These are phyloP conservation scores for Meliscaeva auricollis DNA, from an alignment of 2,888 invertebrate genomes.

Conservation along the genomic window DNA sequence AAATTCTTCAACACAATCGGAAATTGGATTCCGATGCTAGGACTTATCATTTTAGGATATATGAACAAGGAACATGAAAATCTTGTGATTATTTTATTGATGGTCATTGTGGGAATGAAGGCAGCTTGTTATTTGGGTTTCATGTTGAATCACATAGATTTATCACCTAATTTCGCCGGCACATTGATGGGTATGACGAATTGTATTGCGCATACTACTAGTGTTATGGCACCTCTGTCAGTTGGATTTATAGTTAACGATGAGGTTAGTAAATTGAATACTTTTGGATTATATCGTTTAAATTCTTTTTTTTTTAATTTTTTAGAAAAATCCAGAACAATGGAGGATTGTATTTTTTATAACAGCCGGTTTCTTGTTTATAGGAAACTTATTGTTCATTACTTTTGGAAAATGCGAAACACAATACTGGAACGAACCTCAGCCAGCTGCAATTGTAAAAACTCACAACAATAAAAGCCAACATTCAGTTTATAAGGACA, in stretches of 20 bases:
- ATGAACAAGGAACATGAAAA: slow-evolving; percentile 81
- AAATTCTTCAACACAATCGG: slow-evolving; percentile 86
- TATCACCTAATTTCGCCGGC: slow-evolving; percentile 93
- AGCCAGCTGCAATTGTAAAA: neutral
- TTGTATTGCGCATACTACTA: slow-evolving; percentile 90
- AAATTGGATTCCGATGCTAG: slow-evolving; percentile 89
- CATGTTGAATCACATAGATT: slow-evolving; percentile 93
- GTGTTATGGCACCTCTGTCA: slow-evolving; percentile 90
- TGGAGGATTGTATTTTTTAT: slow-evolving; percentile 90
- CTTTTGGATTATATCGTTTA: slow-evolving; percentile 84
- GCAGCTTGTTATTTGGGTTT: slow-evolving; percentile 91
- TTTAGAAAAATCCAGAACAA: slow-evolving; percentile 85
- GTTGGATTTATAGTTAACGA: slow-evolving; percentile 89
- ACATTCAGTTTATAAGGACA: neutral
- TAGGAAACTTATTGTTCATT: slow-evolving; percentile 88
- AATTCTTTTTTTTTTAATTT: slow-evolving; percentile 86
- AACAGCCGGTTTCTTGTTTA: slow-evolving; percentile 87
- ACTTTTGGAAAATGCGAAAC: slow-evolving; percentile 87
- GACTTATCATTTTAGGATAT: slow-evolving; percentile 87
- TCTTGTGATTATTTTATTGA: slow-evolving; percentile 87
- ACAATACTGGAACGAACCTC: slow-evolving; percentile 87
- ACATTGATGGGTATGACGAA: slow-evolving; percentile 93
- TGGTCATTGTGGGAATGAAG: slow-evolving; percentile 90
- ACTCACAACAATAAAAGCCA: neutral
- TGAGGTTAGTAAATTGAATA: slow-evolving; percentile 85